Conservation (phyloP, 2,797 vertebrate species). For the Gymnodraco acuticeps region DNA sequence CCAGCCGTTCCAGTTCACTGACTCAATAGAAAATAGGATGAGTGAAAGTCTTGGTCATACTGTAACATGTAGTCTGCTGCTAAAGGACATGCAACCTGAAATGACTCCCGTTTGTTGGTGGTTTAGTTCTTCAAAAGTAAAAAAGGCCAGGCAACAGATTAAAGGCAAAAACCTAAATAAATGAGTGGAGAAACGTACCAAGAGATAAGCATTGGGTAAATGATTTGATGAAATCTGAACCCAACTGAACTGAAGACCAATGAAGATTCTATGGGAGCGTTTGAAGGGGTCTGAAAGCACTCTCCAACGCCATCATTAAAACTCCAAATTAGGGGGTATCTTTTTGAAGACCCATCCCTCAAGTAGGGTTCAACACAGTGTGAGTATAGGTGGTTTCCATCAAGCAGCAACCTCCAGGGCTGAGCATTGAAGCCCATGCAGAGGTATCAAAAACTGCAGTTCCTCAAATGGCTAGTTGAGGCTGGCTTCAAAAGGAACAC, state of each 20-base stretch:
- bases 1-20: too few relatives aligned
- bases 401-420: too few relatives aligned
- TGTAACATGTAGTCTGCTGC: background rate
- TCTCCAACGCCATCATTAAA: background rate
- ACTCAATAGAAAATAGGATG: too few relatives aligned
- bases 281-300: background rate
- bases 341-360: too few relatives aligned
- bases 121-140: background rate
- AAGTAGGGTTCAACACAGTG: too few relatives aligned
- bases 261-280: background rate
- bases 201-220: background rate
- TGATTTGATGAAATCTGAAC: background rate
- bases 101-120: background rate
- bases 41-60: too few relatives aligned
- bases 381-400: too few relatives aligned
- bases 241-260: background rate
- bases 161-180: background rate
- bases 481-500: too few relatives aligned
- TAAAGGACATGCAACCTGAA: background rate
- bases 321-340: background rate
- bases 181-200: too few relatives aligned
- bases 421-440: too few relatives aligned
- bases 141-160: background rate
- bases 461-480: too few relatives aligned
- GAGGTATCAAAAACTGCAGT: too few relatives aligned